Evolutionary conservation across 2,888 invertebrate genomes (phyloP).

Genomic region (Bellardia pandia): DNA sequence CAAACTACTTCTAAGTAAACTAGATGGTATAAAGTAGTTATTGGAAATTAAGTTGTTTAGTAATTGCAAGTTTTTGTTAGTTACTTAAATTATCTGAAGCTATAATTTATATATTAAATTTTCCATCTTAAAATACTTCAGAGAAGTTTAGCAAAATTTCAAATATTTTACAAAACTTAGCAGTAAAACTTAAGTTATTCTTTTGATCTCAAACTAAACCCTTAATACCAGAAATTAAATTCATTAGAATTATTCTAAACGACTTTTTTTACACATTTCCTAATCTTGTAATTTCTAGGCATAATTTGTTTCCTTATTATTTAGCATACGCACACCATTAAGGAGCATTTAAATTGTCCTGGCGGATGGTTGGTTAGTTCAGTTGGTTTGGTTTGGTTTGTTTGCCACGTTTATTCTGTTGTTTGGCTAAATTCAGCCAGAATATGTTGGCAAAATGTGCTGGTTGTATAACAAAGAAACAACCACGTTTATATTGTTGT

Average conservation of each 20-base stretch:
- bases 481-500: constrained; percentile 11
- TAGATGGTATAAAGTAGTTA: too few species aligned
- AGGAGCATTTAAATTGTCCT: constrained; percentile 20
- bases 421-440: constrained; percentile 2
- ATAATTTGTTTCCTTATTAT: constrained; percentile 35
- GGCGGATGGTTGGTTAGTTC: background rate
- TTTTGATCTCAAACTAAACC: background rate
- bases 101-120: too few species aligned
- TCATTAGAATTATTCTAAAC: background rate
- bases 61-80: too few species aligned
- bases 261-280: background rate
- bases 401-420: background rate
- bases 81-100: too few species aligned
- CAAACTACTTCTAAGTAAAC: too few species aligned
- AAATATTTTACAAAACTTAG: too few species aligned
- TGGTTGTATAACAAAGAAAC: background rate
- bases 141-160: too few species aligned
- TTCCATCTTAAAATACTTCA: too few species aligned
- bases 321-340: constrained; percentile 30
- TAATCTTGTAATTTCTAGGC: background rate
- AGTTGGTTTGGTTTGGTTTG: background rate
- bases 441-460: background rate
- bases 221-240: background rate
- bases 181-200: background rate
- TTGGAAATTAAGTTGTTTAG: too few species aligned